Evolutionary conservation across 2,888 invertebrate species (phyloP).

Genomic region (Andrena dorsata): DNA sequence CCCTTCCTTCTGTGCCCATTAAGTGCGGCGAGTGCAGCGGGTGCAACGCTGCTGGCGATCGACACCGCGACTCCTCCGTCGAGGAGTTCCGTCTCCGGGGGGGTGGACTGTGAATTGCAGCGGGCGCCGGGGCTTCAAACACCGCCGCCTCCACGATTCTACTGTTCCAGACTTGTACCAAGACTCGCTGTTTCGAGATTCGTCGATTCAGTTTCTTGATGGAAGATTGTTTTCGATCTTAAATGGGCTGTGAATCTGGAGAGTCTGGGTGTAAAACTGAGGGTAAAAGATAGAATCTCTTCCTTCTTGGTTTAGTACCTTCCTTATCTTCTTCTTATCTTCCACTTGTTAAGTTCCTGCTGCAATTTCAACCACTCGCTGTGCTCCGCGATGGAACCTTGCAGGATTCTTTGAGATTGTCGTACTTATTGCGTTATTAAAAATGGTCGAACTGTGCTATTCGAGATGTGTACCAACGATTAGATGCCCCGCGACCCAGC

Average conservation of each 20-base stretch:
- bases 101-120: not conserved
- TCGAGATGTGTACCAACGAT: too few species aligned
- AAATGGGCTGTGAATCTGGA: not conserved
- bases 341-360: too few species aligned
- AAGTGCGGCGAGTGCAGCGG: constrained; percentile 39
- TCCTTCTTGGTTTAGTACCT: too few species aligned
- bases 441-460: too few species aligned
- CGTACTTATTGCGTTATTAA: too few species aligned
- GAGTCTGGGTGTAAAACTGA: not conserved
- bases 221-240: not conserved
- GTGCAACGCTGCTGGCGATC: constrained; percentile 23
- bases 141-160: not conserved
- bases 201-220: not conserved
- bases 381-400: too few species aligned
- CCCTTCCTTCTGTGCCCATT: constrained; percentile 37
- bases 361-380: too few species aligned
- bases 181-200: not conserved
- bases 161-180: too few species aligned
- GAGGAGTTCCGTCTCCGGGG: constrained; percentile 11
- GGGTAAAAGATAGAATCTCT: too few species aligned
- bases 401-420: too few species aligned
- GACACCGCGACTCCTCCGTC: constrained; percentile 6
- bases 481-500: not conserved
- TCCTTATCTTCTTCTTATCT: too few species aligned
- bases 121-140: not conserved